These are phyloP conservation scores for Apteryx mantelli DNA, from an alignment of 2,113 vertebrate genomes.

Conservation along the genomic window DNA sequence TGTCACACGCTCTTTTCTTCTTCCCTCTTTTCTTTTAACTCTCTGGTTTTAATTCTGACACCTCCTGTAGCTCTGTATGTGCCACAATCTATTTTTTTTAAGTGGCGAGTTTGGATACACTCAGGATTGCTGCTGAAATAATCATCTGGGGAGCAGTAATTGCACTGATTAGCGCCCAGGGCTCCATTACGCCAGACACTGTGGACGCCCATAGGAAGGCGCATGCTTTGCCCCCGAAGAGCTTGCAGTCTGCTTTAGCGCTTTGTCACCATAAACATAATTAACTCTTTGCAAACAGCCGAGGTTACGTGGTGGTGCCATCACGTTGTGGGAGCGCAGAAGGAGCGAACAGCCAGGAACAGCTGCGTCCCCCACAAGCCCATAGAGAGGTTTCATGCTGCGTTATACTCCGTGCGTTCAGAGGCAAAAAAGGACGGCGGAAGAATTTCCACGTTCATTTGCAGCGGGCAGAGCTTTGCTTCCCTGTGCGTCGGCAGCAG, in stretches of 20 bases:
- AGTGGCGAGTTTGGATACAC: fast-evolving
- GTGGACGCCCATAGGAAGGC: fast-evolving
- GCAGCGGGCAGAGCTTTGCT: fast-evolving
- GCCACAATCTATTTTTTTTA: background rate
- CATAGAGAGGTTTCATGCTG: fast-evolving
- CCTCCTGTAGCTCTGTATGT: background rate
- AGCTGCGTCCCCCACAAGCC: fast-evolving
- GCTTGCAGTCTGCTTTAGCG: fast-evolving
- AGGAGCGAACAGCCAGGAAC: background rate
- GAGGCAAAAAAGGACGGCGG: background rate
- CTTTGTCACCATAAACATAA: fast-evolving
- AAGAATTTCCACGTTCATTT: background rate
- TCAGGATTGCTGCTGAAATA: fast-evolving
- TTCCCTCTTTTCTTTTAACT: fast-evolving
- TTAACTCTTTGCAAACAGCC: background rate
- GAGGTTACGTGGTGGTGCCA: fast-evolving
- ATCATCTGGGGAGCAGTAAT: fast-evolving
- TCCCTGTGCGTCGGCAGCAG: fast-evolving
- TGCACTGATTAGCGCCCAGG: fast-evolving
- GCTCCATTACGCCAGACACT: fast-evolving
- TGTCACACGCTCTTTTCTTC: fast-evolving
- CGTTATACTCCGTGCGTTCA: background rate
- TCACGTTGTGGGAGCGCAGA: background rate
- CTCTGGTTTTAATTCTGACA: fast-evolving
- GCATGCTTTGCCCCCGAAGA: fast-evolving